Evolutionary conservation across 2,888 invertebrate species (phyloP), one percentile per base, ranked within the genome.

Genomic region (Neoitamus cyanurus): DNA sequence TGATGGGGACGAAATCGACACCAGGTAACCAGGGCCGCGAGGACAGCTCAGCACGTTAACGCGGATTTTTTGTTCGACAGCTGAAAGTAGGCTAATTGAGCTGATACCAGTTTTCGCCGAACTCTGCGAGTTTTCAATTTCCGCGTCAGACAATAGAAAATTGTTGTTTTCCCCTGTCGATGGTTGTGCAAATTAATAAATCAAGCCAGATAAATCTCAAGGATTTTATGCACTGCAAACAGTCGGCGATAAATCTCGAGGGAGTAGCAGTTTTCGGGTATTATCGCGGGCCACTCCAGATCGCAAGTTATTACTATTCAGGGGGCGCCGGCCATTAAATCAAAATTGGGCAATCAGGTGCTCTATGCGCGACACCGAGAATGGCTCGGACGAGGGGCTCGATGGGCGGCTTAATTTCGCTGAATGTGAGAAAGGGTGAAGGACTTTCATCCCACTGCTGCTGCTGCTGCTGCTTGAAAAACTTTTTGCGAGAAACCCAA

Each of bases 261-360:
- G 20, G 9, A 20, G 42, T 75, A 25, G 6, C 20, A 75, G 25
- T 42, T 75, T 37, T 28, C 6, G 11, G 42, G 25, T 5, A 9
- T 42, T 75, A 75, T 42, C 42, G 36, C 13, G 9, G 9, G 25
- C 20, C 13, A 75, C 42, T 42, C 13, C 42, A 36, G 7, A n/a
- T 36, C 28, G 20, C n/a, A 42, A 36, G 5, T 42, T 75, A 58
- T 25, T 75, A 6, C 75, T 75, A 78, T 11, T 78, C 77, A 46
- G 34, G 15, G 31, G n/a, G 48, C 58, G n/a, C 9, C 15, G 48
- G 30, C 6, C 48, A 37, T 80, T 80, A 80, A 48, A 80, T 80
- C 78, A 80, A 80, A 80, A 80, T 80, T 80, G 78, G 46, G 58
- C 30, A 80, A 48, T 48, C 58, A 80, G 48, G 30, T 48, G 46